Conservation (phyloP, 1,140 invertebrate genomes). For the Periplaneta americana region DNA sequence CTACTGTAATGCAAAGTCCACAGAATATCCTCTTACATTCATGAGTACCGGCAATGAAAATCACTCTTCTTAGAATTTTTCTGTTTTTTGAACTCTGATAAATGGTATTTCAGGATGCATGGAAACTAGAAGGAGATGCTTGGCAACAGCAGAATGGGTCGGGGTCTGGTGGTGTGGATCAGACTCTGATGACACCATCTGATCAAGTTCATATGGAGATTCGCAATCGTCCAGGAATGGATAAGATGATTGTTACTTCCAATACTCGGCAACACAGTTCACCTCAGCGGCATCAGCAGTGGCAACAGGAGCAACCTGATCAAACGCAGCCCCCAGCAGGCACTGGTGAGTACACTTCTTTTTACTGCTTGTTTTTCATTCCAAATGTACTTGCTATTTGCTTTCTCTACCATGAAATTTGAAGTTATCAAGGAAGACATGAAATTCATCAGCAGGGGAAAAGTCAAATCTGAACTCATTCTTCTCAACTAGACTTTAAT, state of each 20-base stretch:
- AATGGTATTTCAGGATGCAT: constrained; percentile 49
- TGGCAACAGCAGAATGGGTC: background rate
- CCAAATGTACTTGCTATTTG: too few relatives aligned
- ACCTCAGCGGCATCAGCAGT: background rate
- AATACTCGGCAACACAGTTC: constrained; percentile 27
- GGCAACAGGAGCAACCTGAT: background rate
- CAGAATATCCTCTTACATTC: too few relatives aligned
- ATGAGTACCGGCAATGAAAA: too few relatives aligned
- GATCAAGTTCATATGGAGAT: constrained; percentile 37
- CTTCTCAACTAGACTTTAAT: too few relatives aligned
- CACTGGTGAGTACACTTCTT: background rate
- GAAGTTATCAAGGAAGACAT: too few relatives aligned
- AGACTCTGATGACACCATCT: constrained; percentile 35
- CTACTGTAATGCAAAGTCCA: too few relatives aligned
- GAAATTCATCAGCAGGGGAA: too few relatives aligned
- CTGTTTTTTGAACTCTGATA: constrained; percentile 4
- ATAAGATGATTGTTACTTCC: constrained; percentile 46
- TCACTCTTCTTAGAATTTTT: too few relatives aligned
- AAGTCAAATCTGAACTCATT: too few relatives aligned
- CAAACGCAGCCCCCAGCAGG: background rate
- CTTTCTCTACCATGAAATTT: too few relatives aligned
- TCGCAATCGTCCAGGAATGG: constrained; percentile 48
- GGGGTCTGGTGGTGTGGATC: constrained; percentile 2
- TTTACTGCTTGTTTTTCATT: background rate
- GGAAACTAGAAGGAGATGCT: constrained; percentile 45